Conservation (phyloP, 2,888 invertebrate species). For the Invenusta paracnida region DNA sequence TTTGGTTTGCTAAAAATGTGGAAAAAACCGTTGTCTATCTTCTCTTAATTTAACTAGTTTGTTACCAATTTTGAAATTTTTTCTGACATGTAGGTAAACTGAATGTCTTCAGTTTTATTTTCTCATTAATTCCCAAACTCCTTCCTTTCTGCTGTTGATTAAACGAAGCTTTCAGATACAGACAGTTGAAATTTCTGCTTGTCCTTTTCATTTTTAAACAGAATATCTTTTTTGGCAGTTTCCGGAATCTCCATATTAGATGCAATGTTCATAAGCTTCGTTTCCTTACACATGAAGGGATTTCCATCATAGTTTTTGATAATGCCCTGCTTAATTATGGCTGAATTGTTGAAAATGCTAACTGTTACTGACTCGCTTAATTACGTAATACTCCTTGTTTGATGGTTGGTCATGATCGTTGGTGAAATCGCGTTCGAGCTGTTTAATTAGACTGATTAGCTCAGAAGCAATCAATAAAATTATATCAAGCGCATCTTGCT, state of each 20-base stretch:
- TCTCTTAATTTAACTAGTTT: background rate
- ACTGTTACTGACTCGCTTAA: background rate
- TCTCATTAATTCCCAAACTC: background rate
- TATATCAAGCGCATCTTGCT: background rate
- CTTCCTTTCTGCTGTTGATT: background rate
- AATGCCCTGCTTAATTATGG: background rate
- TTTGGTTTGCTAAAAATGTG: background rate
- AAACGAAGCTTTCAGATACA: background rate
- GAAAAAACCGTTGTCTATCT: background rate
- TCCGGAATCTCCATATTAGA: slow-evolving; percentile 14
- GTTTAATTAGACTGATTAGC: slow-evolving; percentile 6
- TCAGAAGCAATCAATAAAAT: background rate
- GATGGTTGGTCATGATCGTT: background rate
- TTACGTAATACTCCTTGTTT: slow-evolving; percentile 4
- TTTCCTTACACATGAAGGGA: background rate
- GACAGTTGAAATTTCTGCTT: background rate
- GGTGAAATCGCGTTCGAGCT: background rate
- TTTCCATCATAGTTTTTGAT: background rate
- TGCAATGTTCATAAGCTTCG: slow-evolving; percentile 11
- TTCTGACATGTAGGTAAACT: background rate
- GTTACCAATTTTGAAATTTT: background rate
- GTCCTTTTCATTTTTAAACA: background rate
- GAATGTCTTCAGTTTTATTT: background rate
- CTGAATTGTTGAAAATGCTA: background rate
- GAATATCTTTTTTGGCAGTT: background rate